Evolutionary conservation across 1,140 invertebrate genomes (phyloP), one percentile per base, ranked within the genome.

Genomic region (Trachymyrmex septentrionalis): DNA sequence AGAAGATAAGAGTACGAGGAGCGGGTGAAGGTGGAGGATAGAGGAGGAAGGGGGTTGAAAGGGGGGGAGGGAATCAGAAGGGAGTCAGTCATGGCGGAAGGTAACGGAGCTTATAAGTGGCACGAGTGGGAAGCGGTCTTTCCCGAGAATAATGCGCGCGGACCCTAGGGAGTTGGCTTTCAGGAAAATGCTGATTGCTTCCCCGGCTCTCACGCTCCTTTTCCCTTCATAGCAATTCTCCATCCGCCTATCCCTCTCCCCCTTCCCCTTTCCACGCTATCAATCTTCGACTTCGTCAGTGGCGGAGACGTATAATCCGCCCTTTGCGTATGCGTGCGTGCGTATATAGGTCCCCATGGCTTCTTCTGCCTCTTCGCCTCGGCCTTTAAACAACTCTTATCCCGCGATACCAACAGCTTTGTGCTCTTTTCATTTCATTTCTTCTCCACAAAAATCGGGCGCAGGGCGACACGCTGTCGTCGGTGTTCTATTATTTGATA

Each of bases 151-250:
- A 94, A 94, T 93, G 91, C 93, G 86, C 81, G 86, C 81, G 67
- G 82, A 91, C 90, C 86, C 91, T 77, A 75, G 89, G 92, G 92
- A 92, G 89, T 86, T 61, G 85, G 90, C 90, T 92, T 89, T 93
- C 91, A 88, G 92, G 88, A 91, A 93, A 94, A 94, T 94, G 92
- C 93, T 94, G 94, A 94, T 94, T 94, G 93, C 93, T 92, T 93
- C 91, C 86, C 86, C 86, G 80, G n/a, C 64, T 67, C 76, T 66
- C 67, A 21, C 53, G 38, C 66, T 81, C 66, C 80, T 61, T 73
- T 73, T 61, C 64, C 80, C 55, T 61, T 63, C 80, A 0, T 61
- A 61, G 64, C 85, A 81, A 81, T 86, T 86, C 85, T 81, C 64
- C 77, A 61, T 86, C 55, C 69, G 48, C 48, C 85, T 81, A 63